A percentile compares a stretch with the other conserved stretches of the same genome.
Conservation (phyloP, 2,113 vertebrate species). For the Grammomys dolichurus region DNA sequence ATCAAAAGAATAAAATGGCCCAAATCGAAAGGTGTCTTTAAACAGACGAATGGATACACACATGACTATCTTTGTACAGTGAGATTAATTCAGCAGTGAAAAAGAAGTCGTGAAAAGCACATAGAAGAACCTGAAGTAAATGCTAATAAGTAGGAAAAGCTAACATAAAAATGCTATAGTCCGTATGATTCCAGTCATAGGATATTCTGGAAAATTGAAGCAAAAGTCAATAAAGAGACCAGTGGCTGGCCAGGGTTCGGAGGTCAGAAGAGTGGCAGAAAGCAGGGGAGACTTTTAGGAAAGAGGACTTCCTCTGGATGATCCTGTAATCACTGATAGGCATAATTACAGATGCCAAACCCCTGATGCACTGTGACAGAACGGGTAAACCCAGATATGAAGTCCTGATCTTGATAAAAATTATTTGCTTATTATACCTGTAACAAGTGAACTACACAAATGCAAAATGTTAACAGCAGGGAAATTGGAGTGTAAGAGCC, state of each 20-base stretch:
- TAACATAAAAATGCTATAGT: background rate
- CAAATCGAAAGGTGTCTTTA: background rate
- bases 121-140: background rate
- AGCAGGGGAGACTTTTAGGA: background rate
- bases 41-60: background rate
- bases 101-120: background rate
- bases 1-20: background rate
- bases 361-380: background rate
- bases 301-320: background rate
- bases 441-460: background rate
- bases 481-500: too few relatives aligned
- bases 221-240: background rate
- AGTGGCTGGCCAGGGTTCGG: background rate
- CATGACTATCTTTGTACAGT: background rate
- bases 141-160: background rate
- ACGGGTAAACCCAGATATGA: background rate
- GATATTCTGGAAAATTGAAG: background rate
- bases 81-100: background rate
- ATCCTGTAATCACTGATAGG: background rate
- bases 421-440: background rate
- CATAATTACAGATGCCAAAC: background rate
- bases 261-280: background rate
- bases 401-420: background rate
- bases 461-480: background rate
- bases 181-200: background rate